Evolutionary conservation across 2,113 vertebrate species (phyloP).

Genomic region (Tyrannus savana): DNA sequence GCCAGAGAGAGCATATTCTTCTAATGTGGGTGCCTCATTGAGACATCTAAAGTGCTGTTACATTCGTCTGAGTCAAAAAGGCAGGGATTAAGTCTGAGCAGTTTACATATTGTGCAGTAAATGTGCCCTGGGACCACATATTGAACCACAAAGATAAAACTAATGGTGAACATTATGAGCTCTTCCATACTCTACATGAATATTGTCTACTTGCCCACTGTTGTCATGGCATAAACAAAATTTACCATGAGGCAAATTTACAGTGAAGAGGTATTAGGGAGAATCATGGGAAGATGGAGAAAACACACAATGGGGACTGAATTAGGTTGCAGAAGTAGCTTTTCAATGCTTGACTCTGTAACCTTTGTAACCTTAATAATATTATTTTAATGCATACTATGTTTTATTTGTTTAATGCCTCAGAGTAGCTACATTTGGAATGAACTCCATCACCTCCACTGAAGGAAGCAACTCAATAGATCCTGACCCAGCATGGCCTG

Average conservation of each 20-base stretch:
- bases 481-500: background rate
- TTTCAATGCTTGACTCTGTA: background rate
- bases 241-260: background rate
- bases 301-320: background rate
- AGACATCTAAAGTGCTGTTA: background rate
- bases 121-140: background rate
- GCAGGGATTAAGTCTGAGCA: background rate
- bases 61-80: background rate
- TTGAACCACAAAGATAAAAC: background rate
- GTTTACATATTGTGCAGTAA: background rate
- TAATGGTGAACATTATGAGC: background rate
- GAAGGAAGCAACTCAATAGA: constrained; percentile 15
- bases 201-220: background rate
- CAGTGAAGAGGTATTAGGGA: background rate
- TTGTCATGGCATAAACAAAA: background rate
- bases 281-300: background rate
- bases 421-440: constrained; percentile 45
- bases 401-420: constrained; percentile 50
- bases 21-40: background rate
- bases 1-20: background rate
- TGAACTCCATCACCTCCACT: constrained; percentile 30
- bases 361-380: constrained; percentile 21
- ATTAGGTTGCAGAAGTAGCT: background rate
- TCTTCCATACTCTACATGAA: background rate
- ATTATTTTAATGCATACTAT: constrained; percentile 10